Conservation (phyloP, 2,797 vertebrate genomes). For the Parauchenoglanis punctatus region DNA sequence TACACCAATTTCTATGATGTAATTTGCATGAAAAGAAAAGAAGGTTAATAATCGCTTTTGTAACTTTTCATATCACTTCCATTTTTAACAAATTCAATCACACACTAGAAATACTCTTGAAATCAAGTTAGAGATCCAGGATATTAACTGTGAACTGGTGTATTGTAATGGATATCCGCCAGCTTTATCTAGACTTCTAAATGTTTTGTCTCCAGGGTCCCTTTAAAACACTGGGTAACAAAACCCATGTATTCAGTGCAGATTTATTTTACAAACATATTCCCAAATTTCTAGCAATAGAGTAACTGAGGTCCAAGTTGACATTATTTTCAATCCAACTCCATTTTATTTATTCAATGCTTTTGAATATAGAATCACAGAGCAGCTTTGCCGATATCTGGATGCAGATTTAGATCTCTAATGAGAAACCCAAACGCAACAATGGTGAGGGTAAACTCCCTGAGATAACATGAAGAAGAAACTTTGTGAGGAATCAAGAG, state of each 20-base stretch:
- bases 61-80: not conserved
- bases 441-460: not conserved
- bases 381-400: not conserved
- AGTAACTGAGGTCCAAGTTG: not conserved
- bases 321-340: not conserved
- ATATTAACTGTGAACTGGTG: not conserved
- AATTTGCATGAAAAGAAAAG: not conserved
- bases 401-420: constrained; percentile 11
- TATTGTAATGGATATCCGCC: not conserved
- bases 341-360: not conserved
- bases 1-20: not conserved
- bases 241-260: no score
- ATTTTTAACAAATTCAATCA: not conserved
- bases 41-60: not conserved
- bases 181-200: not conserved
- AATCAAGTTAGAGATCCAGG: not conserved
- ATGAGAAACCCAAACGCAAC: no score
- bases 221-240: not conserved
- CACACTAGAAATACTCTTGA: not conserved
- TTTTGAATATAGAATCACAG: not conserved
- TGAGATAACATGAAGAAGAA: not conserved
- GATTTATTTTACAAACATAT: not conserved
- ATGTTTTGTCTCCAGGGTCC: not conserved
- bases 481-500: not conserved
- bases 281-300: not conserved